These are phyloP conservation scores for Pyrochroa serraticornis DNA, from an alignment of 2,888 invertebrate genomes.

Conservation along the genomic window DNA sequence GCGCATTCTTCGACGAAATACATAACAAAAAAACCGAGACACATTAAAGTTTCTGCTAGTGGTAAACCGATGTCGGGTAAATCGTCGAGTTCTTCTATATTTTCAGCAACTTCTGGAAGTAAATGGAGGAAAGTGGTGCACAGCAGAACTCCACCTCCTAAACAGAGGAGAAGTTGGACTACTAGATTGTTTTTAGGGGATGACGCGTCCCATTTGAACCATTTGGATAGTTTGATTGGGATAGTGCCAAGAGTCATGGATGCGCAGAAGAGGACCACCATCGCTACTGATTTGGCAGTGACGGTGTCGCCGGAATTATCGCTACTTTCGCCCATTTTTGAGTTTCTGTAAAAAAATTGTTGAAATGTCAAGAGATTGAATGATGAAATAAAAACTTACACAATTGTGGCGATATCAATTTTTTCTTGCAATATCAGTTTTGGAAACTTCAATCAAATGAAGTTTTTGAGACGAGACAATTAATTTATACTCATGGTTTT, in stretches of 20 bases:
- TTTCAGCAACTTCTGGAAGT: slow-evolving; percentile 78
- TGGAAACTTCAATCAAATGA: too few relatives aligned
- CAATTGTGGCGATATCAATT: too few relatives aligned
- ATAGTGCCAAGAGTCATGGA: slow-evolving; percentile 77
- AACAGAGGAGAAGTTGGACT: slow-evolving; percentile 69
- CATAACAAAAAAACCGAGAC: slow-evolving; percentile 77
- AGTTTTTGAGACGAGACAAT: too few relatives aligned
- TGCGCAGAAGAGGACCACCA: slow-evolving; percentile 76
- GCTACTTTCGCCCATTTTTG: not conserved
- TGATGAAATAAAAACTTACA: too few relatives aligned
- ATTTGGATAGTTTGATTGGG: slow-evolving; percentile 73
- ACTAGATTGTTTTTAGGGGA: slow-evolving; percentile 61
- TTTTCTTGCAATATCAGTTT: too few relatives aligned
- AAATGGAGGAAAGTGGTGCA: slow-evolving; percentile 83
- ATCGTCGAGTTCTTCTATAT: slow-evolving; percentile 66
- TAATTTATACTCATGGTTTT: too few relatives aligned
- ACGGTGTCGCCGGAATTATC: not conserved
- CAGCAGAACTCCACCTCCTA: slow-evolving; percentile 84
- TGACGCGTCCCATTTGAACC: slow-evolving; percentile 63
- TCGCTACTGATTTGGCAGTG: slow-evolving; percentile 76
- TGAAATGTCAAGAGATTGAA: not conserved
- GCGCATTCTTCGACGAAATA: slow-evolving; percentile 81
- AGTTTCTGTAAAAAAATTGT: not conserved
- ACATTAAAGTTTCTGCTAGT: slow-evolving; percentile 74
- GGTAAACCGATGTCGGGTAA: slow-evolving; percentile 64